Evolutionary conservation across 1,140 invertebrate genomes (phyloP), one percentile per base, ranked within the genome.

Genomic region (Archivesica marissinica): DNA sequence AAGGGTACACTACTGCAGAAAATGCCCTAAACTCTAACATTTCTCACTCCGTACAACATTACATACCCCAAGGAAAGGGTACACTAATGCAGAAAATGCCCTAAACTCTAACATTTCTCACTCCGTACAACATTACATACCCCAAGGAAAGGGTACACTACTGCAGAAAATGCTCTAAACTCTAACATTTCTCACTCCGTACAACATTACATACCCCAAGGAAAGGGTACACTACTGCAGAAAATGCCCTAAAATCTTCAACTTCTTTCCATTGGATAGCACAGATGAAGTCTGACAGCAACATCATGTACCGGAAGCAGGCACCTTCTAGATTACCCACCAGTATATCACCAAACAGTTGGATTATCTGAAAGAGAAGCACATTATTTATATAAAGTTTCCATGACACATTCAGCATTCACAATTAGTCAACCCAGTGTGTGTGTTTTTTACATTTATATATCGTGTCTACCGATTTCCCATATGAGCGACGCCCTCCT

Each of bases 181-280:
- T 94, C 93, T 72, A 92, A 89, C 38, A 93, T 91, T 54, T n/a
- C n/a, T n/a, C n/a, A n/a, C n/a, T n/a, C n/a, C n/a, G n/a, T n/a
- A n/a, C n/a, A n/a, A n/a, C n/a, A 61, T 38, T 3, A 72, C 87
- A 86, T 89, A 94, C 93, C 83, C 75, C 86, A 17, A 93, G 81
- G 83, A 92, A 93, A 39, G 93, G 92, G 82, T 93, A 94, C 41
- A 93, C 85, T 54, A 91, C 88, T 59, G 89, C 87, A 68, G 90
- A 88, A 87, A 94, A 93, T 39, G 90, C 87, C 70, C 92, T 86
- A 85, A 93, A 93, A 72, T 94, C 93, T 72, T 92, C 90, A 39
- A 93, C 92, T 56, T 92, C 88, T 47, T 88, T 88, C 93, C 93
- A 94, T 39, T 93, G 90, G 7, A 94, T 89, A 33, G 66, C 54